A percentile compares a stretch with the other conserved stretches of the same genome.
These are phyloP conservation scores for Tympanuchus pallidicinctus DNA, from an alignment of 2,113 vertebrate genomes.

Conservation along the genomic window DNA sequence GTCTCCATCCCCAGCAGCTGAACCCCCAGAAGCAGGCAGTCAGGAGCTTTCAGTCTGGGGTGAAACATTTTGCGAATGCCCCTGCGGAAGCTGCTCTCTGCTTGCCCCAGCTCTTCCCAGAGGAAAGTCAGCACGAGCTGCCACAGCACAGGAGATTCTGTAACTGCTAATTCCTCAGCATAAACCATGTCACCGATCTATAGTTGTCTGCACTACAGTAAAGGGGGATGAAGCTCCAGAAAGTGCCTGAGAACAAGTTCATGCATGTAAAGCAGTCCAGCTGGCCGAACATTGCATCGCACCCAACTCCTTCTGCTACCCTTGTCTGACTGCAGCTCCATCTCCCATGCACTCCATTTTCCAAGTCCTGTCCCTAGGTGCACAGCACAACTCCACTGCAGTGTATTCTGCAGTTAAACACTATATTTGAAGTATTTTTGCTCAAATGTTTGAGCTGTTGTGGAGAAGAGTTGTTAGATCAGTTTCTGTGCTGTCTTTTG, in stretches of 20 bases:
- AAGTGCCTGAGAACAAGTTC: constrained; percentile 40
- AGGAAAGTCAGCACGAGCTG: background rate
- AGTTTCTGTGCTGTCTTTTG: background rate
- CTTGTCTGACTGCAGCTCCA: background rate
- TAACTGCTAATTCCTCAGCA: background rate
- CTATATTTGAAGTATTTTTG: background rate
- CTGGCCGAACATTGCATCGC: background rate
- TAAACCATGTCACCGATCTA: constrained; percentile 17
- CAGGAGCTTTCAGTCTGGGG: background rate
- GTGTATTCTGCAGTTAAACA: background rate
- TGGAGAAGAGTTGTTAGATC: background rate
- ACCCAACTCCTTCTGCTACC: background rate
- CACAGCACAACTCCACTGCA: background rate
- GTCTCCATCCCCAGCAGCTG: background rate
- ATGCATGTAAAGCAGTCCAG: background rate
- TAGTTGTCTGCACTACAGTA: background rate
- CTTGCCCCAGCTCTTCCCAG: constrained; percentile 8
- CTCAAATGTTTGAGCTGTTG: background rate
- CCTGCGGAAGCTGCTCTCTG: background rate
- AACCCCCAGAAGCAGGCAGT: constrained; percentile 26
- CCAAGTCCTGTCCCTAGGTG: background rate
- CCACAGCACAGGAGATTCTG: background rate
- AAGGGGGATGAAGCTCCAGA: constrained; percentile 30
- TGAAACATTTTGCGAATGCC: constrained; percentile 13
- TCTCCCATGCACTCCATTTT: background rate